Base-by-base conservation (phyloP, 2,888 invertebrate genomes). In the Mythimna pallens region DNA sequence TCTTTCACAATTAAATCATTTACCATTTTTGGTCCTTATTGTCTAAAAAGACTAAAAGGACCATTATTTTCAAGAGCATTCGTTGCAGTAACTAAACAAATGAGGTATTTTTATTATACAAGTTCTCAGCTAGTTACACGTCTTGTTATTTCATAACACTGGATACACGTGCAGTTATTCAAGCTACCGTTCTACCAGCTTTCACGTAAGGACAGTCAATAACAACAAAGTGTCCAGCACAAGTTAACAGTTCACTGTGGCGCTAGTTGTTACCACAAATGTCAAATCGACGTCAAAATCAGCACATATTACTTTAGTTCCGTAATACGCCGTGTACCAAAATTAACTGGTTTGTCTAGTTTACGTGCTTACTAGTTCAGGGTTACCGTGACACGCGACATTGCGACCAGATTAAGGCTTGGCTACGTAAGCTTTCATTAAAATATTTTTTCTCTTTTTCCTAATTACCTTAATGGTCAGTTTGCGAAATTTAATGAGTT, bases 331-430 rank as follows among this genome's bases (percentile, higher is more conserved):
- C 6, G 3, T 1, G 52, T 52, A 50, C 61, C 30, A 58, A 40
- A 47, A 40, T 63, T 25, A 17, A 22, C 52, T 70, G 64, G 64
- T 59, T n/a, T 5, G 47, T 54, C 25, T 55, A 63, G 17, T 17
- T 65, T 14, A 70, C 73, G 67, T 81, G 77, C 9, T 67, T 57
- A 70, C 34, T 52, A 22, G 61, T 70, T 74, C 80, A 80, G 69
- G 75, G 81, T 78, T 73, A 73, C 17, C 55, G 66, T 55, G 57
- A 80, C 82, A 81, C 82, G 81, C 81, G 67, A 81, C 70, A 75
- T 82, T 75, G 67, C 81, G 75, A 58, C 62, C 59, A 57, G 70
- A 78, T 68, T 65, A 63, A 70, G 81, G 81, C 70, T 82, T 65
- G 81, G 81, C 82, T 71, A n/a, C 22, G 20, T 59, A 50, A 65